phyloP scores from a whole-genome alignment of 2,113 vertebrate species.

The Reinhardtius hippoglossoides region DNA sequence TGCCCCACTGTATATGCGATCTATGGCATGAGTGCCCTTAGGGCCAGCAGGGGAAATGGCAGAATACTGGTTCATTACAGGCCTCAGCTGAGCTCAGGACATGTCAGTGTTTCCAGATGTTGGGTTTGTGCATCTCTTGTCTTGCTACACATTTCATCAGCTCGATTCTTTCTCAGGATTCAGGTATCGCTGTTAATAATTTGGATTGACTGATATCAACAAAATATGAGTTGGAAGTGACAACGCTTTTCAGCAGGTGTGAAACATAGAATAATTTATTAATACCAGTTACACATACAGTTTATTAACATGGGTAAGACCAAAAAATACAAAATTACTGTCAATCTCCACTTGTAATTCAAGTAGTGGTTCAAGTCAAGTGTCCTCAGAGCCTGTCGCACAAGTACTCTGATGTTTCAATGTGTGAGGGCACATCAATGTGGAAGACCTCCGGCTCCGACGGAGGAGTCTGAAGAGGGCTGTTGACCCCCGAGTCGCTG shows the following conservation, averaged over 20 bases:
- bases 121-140: conserved; percentile 19
- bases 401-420: conserved; percentile 75
- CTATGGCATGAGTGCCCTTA: conserved; percentile 5
- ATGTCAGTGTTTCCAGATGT: conserved; percentile 65
- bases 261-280: conserved; percentile 69
- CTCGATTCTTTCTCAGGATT: conserved; percentile 3
- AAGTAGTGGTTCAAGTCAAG: conserved; percentile 37
- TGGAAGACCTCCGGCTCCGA: conserved; percentile 71
- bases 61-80: conserved; percentile 25
- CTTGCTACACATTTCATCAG: conserved; percentile 17
- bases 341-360: conserved; percentile 45
- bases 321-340: conserved; percentile 64
- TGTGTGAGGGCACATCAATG: conserved; percentile 65
- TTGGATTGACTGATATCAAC: neutral
- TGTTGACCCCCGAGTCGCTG: conserved; percentile 80
- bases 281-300: conserved; percentile 24
- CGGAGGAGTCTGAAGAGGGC: conserved; percentile 77
- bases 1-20: too few relatives aligned
- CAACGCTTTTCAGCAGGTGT: conserved; percentile 16
- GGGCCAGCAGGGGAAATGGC: conserved; percentile 18
- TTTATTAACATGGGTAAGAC: conserved; percentile 52
- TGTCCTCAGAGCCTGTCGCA: conserved; percentile 70
- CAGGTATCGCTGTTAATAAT: neutral
- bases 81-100: conserved; percentile 26
- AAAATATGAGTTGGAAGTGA: conserved; percentile 6